Evolutionary conservation across 2,888 invertebrate species (phyloP), one percentile per base, ranked within the genome.

Genomic region (Rhaphigaster nebulosa): DNA sequence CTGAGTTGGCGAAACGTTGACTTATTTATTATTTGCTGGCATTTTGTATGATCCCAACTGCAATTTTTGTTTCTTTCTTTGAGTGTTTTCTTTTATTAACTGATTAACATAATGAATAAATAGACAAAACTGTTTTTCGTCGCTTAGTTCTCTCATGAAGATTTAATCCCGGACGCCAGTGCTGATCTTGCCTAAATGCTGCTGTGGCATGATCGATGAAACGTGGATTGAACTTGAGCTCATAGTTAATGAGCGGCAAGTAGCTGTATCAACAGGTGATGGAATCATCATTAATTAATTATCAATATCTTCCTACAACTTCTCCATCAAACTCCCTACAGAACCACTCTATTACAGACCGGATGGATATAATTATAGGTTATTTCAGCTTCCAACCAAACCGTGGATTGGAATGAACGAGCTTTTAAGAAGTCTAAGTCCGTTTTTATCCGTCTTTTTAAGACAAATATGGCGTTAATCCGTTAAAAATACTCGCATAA

Each of bases 271-370:
- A 84, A 84, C 84, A 84, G 84, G 45, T 84, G 84, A 84, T 26
- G 34, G 34, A 84, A 45, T 45, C 84, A 45, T 45, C 45, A 1
- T 26, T 84, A 84, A 84, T 84, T 84, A 84, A 45, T 84, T 84
- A 84, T 45, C 84, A 84, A 84, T 84, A 84, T n/a, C 84, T 84
- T 84, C 84, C 84, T 84, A 3, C n/a, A 84, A 84, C 84, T 84
- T 45, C 84, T 45, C 41, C 84, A 84, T 84, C 84, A 84, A 45
- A 45, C 45, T 45, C 26, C 84, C 4, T 41, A 34, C 80, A 26
- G 13, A 34, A 70, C 20, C 34, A 2, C 34, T 70, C 45, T 4
- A 84, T 84, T 45, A 84, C 12, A 84, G 84, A 20, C 26, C 45
- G 5, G 34, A 34, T 20, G 70, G 34, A 18, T 20, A 34, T 70